Evolutionary conservation across 2,888 invertebrate genomes (phyloP).

Genomic region (Dyspetes luteomarginatus): DNA sequence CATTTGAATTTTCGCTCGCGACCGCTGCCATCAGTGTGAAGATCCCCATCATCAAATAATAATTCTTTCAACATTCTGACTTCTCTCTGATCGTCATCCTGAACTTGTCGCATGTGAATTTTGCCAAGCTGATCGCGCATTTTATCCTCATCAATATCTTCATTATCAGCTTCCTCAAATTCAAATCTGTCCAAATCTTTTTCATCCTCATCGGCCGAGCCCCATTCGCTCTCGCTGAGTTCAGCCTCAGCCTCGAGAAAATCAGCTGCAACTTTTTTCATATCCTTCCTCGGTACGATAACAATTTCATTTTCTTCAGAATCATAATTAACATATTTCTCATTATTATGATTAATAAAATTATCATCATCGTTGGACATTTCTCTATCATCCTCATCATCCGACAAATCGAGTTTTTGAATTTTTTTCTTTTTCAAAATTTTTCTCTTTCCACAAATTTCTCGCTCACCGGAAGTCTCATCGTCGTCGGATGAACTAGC

Average conservation of each 20-base stretch:
- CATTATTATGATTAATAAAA: slow-evolving; percentile 73
- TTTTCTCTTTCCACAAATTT: slow-evolving; percentile 66
- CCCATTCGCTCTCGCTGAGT: slow-evolving; percentile 95
- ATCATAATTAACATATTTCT: slow-evolving; percentile 89
- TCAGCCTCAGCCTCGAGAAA: slow-evolving; percentile 97
- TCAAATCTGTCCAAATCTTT: slow-evolving; percentile 91
- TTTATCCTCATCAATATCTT: slow-evolving; percentile 91
- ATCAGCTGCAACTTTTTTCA: slow-evolving; percentile 86
- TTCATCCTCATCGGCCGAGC: slow-evolving; percentile 95
- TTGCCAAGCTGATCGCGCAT: slow-evolving; percentile 91
- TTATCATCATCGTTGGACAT: slow-evolving; percentile 80
- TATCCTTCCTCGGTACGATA: slow-evolving; percentile 78
- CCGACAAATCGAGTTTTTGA: slow-evolving; percentile 75
- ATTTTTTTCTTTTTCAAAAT: slow-evolving; percentile 64
- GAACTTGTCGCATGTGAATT: slow-evolving; percentile 93
- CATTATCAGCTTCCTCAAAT: slow-evolving; percentile 92
- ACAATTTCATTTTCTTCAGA: slow-evolving; percentile 93
- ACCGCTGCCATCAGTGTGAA: slow-evolving; percentile 90
- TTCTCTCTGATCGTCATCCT: slow-evolving; percentile 95
- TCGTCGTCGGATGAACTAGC: slow-evolving; percentile 81
- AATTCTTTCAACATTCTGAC: slow-evolving; percentile 93
- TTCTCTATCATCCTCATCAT: slow-evolving; percentile 76
- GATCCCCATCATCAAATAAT: slow-evolving; percentile 95
- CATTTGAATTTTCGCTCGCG: slow-evolving; percentile 93
- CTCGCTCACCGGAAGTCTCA: slow-evolving; percentile 75